Evolutionary conservation across 64 coral and sea anemone genomes (phyloP).

Genomic region (Acropora tenuis): DNA sequence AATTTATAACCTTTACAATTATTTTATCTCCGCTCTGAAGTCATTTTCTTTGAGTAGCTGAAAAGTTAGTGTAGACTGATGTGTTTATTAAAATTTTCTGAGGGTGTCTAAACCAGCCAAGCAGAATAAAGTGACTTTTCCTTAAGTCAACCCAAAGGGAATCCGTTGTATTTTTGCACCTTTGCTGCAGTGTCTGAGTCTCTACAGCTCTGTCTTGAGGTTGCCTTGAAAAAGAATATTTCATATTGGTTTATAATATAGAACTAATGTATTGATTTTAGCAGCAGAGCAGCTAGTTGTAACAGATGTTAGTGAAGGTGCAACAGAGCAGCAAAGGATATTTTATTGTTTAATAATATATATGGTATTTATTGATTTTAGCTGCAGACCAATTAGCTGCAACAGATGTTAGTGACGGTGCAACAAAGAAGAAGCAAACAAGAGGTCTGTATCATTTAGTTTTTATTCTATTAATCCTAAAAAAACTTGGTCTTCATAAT

Average conservation of each 20-base stretch:
- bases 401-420: constrained; percentile 76
- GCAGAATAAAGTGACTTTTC: too few species aligned
- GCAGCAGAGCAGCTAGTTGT: constrained; percentile 57
- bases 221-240: too few species aligned
- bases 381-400: constrained; percentile 61
- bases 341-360: not conserved
- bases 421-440: constrained; percentile 88
- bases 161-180: too few species aligned
- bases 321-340: constrained; percentile 48
- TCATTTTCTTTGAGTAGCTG: too few species aligned
- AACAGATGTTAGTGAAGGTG: constrained; percentile 77
- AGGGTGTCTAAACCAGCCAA: too few species aligned
- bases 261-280: constrained; percentile 27
- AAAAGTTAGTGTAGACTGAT: too few species aligned
- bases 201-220: not conserved
- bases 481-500: too few species aligned
- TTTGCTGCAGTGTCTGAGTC: not conserved
- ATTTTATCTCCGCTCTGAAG: too few species aligned
- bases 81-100: too few species aligned
- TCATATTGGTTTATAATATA: not conserved
- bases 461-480: not conserved
- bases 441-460: constrained; percentile 43
- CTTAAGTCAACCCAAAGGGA: too few species aligned
- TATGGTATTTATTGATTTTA: constrained; percentile 37
- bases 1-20: too few species aligned